Evolutionary conservation across 2,113 vertebrate genomes (phyloP).

Genomic region (Ceratotherium simum): DNA sequence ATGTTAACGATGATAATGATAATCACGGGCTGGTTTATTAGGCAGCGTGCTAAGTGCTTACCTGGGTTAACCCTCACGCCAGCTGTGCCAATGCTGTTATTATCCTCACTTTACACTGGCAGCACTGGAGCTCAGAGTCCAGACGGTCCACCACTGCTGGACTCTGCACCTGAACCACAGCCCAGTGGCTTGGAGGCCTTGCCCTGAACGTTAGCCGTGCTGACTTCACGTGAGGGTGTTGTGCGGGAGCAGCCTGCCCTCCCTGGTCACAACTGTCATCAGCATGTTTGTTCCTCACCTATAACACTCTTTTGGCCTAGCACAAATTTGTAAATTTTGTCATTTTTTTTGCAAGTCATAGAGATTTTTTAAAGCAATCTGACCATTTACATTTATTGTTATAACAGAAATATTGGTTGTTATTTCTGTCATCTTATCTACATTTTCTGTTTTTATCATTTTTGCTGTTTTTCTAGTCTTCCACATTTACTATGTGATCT

Average conservation of each 20-base stretch:
- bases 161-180: background rate
- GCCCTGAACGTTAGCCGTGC: accelerated
- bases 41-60: background rate
- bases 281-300: background rate
- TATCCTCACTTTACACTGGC: background rate
- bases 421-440: background rate
- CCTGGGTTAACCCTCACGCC: background rate
- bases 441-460: background rate
- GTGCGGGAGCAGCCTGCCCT: background rate
- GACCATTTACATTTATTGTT: conserved; percentile 14
- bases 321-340: background rate
- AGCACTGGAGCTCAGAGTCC: background rate
- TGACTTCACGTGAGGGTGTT: accelerated
- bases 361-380: background rate
- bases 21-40: background rate
- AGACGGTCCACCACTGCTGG: accelerated
- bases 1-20: too few species aligned
- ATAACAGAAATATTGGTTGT: background rate
- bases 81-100: background rate
- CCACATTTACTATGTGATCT: background rate
- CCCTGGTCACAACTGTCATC: background rate
- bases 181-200: too few species aligned
- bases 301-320: background rate
- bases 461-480: background rate
- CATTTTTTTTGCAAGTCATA: background rate